Percentiles rank a stretch among this genome's conserved stretches.
phyloP scores from a whole-genome alignment of 2,113 vertebrate genomes.

The Cygnus buccinator region DNA sequence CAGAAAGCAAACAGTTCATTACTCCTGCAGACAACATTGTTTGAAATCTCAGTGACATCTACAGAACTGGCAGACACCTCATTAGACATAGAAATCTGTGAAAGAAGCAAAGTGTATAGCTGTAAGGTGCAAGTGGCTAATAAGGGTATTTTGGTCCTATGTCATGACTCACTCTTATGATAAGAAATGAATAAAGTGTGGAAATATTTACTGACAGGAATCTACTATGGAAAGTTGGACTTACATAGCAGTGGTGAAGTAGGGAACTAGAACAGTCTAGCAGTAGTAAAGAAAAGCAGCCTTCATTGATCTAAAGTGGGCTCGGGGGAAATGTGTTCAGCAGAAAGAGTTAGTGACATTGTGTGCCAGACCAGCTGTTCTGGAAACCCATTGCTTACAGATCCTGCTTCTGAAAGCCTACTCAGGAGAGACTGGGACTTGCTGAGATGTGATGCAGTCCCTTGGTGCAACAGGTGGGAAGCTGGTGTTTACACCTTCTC shows the following conservation, averaged over 20 bases:
- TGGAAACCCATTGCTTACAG: not conserved
- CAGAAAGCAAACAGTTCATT: not conserved
- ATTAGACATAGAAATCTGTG: not conserved
- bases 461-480: not conserved
- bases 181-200: not conserved
- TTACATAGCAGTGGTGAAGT: not conserved
- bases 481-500: not conserved
- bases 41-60: not conserved
- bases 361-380: not conserved
- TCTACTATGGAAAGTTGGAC: not conserved
- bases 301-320: not conserved
- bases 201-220: not conserved
- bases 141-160: not conserved
- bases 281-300: not conserved
- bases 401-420: not conserved
- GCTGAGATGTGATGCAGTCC: not conserved
- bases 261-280: not conserved
- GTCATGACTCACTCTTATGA: not conserved
- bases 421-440: not conserved
- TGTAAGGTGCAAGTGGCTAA: not conserved
- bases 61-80: not conserved
- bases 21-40: not conserved
- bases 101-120: not conserved
- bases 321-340: not conserved
- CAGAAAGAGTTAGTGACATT: not conserved